Conservation (phyloP, 2,888 invertebrate genomes). For the Nephrocerus scutellatus region DNA sequence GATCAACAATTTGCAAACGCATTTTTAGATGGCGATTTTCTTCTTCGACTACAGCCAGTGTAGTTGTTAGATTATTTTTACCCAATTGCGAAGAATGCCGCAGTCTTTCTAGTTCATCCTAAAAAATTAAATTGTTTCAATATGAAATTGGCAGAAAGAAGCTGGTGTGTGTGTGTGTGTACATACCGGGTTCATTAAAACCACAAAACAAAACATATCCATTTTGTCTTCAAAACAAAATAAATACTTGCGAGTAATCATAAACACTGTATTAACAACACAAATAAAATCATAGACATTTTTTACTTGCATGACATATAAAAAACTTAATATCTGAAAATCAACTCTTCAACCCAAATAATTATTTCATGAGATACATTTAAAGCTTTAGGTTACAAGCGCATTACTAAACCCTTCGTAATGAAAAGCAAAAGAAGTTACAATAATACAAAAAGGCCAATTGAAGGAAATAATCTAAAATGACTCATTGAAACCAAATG, state of each 20-base stretch:
- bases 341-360: background rate
- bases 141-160: too few species aligned
- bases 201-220: too few species aligned
- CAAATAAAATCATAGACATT: too few species aligned
- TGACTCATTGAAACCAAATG: background rate
- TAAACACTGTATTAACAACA: conserved; percentile 4
- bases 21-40: conserved; percentile 62
- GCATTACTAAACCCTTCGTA: background rate
- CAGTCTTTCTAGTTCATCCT: conserved; percentile 74
- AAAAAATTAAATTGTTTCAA: conserved; percentile 30
- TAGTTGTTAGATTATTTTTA: conserved; percentile 60
- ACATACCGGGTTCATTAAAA: too few species aligned
- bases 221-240: background rate
- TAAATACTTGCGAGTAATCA: background rate
- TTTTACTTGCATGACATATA: background rate
- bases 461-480: background rate
- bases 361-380: background rate
- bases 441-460: background rate
- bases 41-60: conserved; percentile 67
- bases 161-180: too few species aligned
- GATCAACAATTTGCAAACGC: conserved; percentile 44
- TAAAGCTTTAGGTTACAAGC: background rate
- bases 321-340: background rate
- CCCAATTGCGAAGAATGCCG: conserved; percentile 68
- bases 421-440: background rate